phyloP scores from a whole-genome alignment of 2,113 vertebrate species.

The Macrotis lagotis region DNA sequence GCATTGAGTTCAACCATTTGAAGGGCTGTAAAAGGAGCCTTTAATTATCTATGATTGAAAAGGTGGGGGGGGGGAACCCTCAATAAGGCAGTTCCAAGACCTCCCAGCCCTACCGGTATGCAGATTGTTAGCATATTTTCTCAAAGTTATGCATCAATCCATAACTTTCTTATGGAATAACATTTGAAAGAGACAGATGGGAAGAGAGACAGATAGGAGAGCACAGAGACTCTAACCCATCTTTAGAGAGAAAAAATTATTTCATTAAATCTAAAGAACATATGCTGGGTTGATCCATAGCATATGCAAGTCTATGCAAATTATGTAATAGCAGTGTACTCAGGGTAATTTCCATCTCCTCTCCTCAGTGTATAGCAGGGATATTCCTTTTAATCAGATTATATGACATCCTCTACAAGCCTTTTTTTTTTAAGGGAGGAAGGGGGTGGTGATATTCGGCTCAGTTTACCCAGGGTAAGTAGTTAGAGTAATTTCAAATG shows the following conservation, averaged over 20 bases:
- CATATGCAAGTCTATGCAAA: constrained; percentile 79
- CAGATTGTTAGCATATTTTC: constrained; percentile 68
- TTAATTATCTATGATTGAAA: constrained; percentile 56
- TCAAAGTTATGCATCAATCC: constrained; percentile 44
- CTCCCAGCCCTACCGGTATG: constrained; percentile 60
- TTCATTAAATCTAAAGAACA: constrained; percentile 73
- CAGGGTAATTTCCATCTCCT: constrained; percentile 78
- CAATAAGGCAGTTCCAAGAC: constrained; percentile 44
- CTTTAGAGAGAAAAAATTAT: constrained; percentile 71
- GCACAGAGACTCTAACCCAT: constrained; percentile 60
- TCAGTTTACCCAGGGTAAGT: constrained; percentile 77
- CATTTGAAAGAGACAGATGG: constrained; percentile 71
- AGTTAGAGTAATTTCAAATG: constrained; percentile 78
- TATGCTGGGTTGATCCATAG: constrained; percentile 75
- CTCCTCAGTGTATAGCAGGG: constrained; percentile 54
- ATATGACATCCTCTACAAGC: constrained; percentile 77
- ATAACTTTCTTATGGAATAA: constrained; percentile 66
- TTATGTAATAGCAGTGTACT: constrained; percentile 74
- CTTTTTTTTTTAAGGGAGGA: constrained; percentile 30
- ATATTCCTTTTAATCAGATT: constrained; percentile 81
- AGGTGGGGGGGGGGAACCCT: constrained; percentile 32
- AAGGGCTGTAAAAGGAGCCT: constrained; percentile 63
- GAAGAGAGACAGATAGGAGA: constrained; percentile 66
- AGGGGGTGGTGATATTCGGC: constrained; percentile 70
- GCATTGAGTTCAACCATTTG: constrained; percentile 59